Base-by-base conservation (phyloP, 64 coral and sea anemone species). In the Montipora cactus region DNA sequence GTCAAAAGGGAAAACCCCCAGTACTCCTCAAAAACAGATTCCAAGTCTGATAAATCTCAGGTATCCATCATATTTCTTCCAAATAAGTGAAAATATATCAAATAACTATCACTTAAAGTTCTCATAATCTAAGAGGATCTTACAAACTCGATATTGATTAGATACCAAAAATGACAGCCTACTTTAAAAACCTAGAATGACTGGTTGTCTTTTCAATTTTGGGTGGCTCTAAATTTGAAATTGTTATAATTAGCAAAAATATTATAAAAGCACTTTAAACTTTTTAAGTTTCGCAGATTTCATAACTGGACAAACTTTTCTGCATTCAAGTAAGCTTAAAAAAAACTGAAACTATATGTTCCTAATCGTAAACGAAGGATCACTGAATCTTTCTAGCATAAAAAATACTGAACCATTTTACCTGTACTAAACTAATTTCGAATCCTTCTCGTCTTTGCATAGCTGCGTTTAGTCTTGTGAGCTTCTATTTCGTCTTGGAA, bases 121-220 rank as follows among this genome's bases (percentile, higher is more conserved):
- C 51, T 71, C 44, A 49, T 23, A 67, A 10, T 8, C 19, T 19
- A 13, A 22, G 66, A 47, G 16, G 16, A 68, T 22, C 66, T 49
- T 70, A 21, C 20, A 50, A 19, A 85, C 19, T 16, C 13, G 37
- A 86, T 72, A 86, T 86, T 71, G 62, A 10, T 50, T 69, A 46
- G 70, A 72, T 86, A 48, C 66, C 64, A 71, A 44, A 86, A 72
- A 86, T 72, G 48, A 72, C 82, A 70, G n/a, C 82, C 82, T 71
- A 52, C 45, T 86, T 84, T 50, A 50, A 81, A 81, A 18, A 50
- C 66, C 22, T 2, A 71, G 66, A 12, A 67, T 21, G 45, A 71
- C 5, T 46, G 62, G 67, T 84, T 25, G 59, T 28, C 47, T 7
- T 84, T 62, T 45, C 61, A 21, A 0, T 86, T 86, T 83, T 72